Conservation (phyloP, 2,113 vertebrate genomes). For the Butorides virescens region DNA sequence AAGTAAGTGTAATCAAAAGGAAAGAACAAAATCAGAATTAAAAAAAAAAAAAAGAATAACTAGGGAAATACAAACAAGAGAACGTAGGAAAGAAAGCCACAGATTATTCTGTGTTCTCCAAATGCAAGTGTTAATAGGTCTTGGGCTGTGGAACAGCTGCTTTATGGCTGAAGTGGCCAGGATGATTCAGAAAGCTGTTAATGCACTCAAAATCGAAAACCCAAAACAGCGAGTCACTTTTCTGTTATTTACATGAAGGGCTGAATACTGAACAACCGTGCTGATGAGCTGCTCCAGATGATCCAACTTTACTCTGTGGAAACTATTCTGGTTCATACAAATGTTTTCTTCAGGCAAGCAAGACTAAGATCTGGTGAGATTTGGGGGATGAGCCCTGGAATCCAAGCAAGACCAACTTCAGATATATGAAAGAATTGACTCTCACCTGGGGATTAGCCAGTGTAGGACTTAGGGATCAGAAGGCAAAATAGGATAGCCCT, state of each 20-base stretch:
- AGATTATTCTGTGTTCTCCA: neutral
- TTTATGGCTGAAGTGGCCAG: neutral
- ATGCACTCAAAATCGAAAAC: neutral
- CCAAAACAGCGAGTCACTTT: accelerated
- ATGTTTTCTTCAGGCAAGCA: neutral
- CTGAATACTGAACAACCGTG: neutral
- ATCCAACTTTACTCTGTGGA: neutral
- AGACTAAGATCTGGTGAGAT: neutral
- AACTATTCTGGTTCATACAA: neutral
- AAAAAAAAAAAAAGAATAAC: neutral
- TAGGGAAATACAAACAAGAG: neutral
- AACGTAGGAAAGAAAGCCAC: neutral
- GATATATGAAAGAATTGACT: neutral
- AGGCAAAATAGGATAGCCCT: neutral
- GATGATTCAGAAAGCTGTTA: neutral
- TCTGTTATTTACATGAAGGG: neutral
- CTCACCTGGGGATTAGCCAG: neutral
- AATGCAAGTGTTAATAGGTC: neutral
- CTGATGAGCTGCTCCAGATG: neutral
- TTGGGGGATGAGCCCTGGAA: neutral
- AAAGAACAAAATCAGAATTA: neutral
- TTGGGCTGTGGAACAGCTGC: neutral
- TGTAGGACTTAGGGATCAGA: neutral
- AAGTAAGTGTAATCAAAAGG: neutral
- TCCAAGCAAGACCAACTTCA: neutral